Conservation (phyloP, 92 coral and sea anemone genomes). For the Actinernus sp. region DNA sequence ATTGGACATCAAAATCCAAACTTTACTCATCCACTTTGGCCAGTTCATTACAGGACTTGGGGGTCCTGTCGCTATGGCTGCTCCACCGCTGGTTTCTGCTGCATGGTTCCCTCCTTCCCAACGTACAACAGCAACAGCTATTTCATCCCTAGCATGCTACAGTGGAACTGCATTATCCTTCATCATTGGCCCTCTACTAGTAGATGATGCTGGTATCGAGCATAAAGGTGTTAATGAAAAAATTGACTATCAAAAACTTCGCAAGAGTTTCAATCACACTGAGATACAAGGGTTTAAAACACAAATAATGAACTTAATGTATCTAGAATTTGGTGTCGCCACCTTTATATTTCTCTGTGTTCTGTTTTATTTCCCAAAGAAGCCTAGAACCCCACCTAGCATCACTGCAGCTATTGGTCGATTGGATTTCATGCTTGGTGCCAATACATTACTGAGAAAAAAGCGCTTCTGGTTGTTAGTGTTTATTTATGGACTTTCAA, state of each 20-base stretch:
- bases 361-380: conserved; percentile 79
- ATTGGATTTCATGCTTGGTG: conserved; percentile 81
- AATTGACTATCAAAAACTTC: conserved; percentile 26
- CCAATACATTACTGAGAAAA: conserved; percentile 75
- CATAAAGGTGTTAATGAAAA: conserved; percentile 8
- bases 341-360: conserved; percentile 65
- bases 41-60: conserved; percentile 95
- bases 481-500: conserved; percentile 84
- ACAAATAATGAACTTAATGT: conserved; percentile 81
- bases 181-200: conserved; percentile 84
- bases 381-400: conserved; percentile 91
- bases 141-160: conserved; percentile 90
- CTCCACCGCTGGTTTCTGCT: conserved; percentile 92
- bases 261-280: conserved; percentile 57
- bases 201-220: conserved; percentile 47
- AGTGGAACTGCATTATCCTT: conserved; percentile 93
- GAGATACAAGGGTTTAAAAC: conserved; percentile 39
- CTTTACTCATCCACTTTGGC: conserved; percentile 78
- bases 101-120: conserved; percentile 99
- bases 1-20: conserved; percentile 14
- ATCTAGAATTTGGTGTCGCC: conserved; percentile 78
- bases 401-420: conserved; percentile 96
- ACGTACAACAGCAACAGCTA: conserved; percentile 96
- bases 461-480: conserved; percentile 86
- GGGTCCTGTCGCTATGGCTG: conserved; percentile 99